phyloP scores from a whole-genome alignment of 1,140 invertebrate genomes.

The Pachypsylla venusta region DNA sequence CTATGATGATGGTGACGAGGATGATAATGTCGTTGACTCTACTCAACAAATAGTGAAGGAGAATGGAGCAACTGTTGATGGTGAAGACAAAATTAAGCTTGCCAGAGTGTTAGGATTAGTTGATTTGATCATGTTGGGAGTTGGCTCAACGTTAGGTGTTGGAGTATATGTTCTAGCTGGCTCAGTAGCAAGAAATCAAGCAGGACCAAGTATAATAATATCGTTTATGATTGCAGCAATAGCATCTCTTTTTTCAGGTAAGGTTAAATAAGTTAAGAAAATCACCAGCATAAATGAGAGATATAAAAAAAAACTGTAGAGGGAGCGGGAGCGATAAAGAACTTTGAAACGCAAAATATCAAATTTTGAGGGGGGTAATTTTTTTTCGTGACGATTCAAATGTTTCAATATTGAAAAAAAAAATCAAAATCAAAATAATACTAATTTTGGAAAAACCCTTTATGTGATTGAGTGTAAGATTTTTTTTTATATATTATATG shows the following conservation, averaged over 20 bases:
- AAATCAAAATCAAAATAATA: too few relatives aligned
- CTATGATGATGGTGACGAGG: neutral
- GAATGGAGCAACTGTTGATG: neutral
- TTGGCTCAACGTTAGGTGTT: constrained; percentile 75
- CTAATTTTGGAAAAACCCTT: too few relatives aligned
- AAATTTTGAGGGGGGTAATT: too few relatives aligned
- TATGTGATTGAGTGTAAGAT: too few relatives aligned
- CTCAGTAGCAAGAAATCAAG: constrained; percentile 62
- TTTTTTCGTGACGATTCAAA: too few relatives aligned
- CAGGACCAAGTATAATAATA: constrained; percentile 72
- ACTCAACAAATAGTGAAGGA: neutral
- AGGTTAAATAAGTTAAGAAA: constrained; percentile 20
- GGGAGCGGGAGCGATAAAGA: too few relatives aligned
- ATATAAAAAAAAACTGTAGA: too few relatives aligned
- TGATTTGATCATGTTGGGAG: constrained; percentile 66
- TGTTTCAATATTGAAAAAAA: too few relatives aligned
- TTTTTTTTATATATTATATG: too few relatives aligned
- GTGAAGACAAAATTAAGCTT: constrained; percentile 33
- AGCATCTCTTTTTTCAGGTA: constrained; percentile 75
- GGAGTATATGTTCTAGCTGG: constrained; percentile 86
- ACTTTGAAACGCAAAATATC: too few relatives aligned
- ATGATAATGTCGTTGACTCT: neutral
- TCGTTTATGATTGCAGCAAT: constrained; percentile 79
- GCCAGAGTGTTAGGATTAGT: constrained; percentile 55
- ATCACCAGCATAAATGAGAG: too few relatives aligned